Base-by-base conservation (phyloP, 2,888 invertebrate genomes). In the Thera britannica region DNA sequence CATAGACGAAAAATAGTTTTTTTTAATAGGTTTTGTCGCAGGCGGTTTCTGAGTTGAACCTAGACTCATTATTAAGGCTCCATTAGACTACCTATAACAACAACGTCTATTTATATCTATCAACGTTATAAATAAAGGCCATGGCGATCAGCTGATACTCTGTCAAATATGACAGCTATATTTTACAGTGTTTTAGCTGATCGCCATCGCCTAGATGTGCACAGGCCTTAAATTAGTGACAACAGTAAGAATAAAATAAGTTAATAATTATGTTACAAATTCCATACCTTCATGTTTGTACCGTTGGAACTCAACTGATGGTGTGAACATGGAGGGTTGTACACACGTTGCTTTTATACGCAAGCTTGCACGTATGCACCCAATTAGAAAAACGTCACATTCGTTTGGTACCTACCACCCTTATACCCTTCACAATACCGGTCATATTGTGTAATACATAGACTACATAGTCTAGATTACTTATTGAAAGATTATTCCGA, bases 201-300 rank as follows among this genome's bases (percentile, higher is more conserved):
- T 23, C 23, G 23, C 23, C 23, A 23, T 23, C 23, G 23, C 23
- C 23, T 23, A 23, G 0, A 23, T 23, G 23, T 23, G 23, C 23
- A 1, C 23, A 23, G 23, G 23, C 23, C 23, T 23, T 23, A 23
- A 23, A 23, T 23, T 23, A 23, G 41, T 35, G 8, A 34, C 2
- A 52, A 34, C 23, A 52, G n/a, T 12, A 23, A 7, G 6, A 48
- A 11, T 36, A 49, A 52, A 34, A 12, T 48, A 35, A 64, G 38
- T 36, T 56, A 56, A 38, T n/a, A 41, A 44, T 41, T 57, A 58
- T 67, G 58, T 59, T 34, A 71, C 49, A 67, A 65, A 68, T 68
- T 62, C 66, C 79, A 67, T 90, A 90, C 92, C 92, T 92, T 90
- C 92, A 92, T 92, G 80, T 83, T 73, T 90, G 86, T 70, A 66